Conservation (phyloP, 2,888 invertebrate genomes). For the Chalcosyrphus nemorum region DNA sequence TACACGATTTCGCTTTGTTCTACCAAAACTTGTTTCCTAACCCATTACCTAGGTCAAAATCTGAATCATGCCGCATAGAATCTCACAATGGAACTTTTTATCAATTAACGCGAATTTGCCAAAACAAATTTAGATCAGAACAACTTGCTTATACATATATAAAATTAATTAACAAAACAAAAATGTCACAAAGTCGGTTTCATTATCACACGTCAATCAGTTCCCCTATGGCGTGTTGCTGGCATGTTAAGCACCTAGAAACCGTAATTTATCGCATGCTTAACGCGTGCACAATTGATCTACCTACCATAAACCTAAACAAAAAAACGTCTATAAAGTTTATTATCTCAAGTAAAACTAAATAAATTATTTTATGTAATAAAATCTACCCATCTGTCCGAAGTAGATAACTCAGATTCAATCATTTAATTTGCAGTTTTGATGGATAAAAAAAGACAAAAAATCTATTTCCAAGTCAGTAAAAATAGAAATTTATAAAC, state of each 20-base stretch:
- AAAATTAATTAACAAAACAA: background rate
- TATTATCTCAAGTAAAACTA: background rate
- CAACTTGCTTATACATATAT: background rate
- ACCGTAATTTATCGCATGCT: background rate
- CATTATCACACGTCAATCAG: slow-evolving; percentile 15
- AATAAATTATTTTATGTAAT: background rate
- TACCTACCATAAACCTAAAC: background rate
- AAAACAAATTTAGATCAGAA: background rate
- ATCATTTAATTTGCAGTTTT: too few species aligned
- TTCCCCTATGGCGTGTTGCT: background rate
- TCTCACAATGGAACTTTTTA: slow-evolving; percentile 3
- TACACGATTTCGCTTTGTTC: too few species aligned
- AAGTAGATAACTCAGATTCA: too few species aligned
- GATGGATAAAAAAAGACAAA: too few species aligned
- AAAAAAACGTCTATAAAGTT: too few species aligned
- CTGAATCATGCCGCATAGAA: background rate
- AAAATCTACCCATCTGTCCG: background rate
- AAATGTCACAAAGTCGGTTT: slow-evolving; percentile 3
- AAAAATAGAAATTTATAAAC: background rate
- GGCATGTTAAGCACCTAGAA: background rate
- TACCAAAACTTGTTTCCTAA: too few species aligned
- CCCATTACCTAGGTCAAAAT: too few species aligned
- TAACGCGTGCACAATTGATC: slow-evolving; percentile 16
- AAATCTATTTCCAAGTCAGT: background rate
- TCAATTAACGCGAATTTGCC: background rate